Percentiles rank a stretch among this genome's conserved stretches.
Evolutionary conservation across 2,113 vertebrate genomes (phyloP).

Genomic region (Oceanodroma tethys): DNA sequence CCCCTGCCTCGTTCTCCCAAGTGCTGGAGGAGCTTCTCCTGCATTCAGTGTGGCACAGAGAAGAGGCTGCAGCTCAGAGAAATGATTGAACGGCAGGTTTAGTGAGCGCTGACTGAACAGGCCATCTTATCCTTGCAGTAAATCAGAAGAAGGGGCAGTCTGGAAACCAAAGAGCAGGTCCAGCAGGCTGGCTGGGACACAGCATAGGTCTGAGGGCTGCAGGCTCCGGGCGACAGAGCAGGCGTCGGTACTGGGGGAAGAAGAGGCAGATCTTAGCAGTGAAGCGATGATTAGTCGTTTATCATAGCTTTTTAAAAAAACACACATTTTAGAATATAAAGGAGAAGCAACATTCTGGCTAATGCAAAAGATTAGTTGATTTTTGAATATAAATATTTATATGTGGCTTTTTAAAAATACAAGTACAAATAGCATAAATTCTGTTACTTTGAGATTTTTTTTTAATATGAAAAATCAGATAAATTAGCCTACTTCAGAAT

Average conservation of each 20-base stretch:
- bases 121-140: background rate
- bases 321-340: background rate
- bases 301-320: background rate
- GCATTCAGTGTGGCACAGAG: background rate
- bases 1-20: background rate
- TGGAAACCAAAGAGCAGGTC: background rate
- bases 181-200: background rate
- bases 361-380: background rate
- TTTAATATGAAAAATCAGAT: background rate
- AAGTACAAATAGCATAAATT: background rate
- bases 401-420: background rate
- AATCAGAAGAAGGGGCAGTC: background rate
- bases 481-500: background rate
- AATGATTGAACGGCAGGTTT: background rate
- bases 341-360: background rate
- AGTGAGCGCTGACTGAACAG: background rate
- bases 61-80: background rate
- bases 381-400: background rate
- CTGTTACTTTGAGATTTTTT: background rate
- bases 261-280: background rate
- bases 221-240: background rate
- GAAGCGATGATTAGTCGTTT: background rate
- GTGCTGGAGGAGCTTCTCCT: background rate
- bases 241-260: background rate
- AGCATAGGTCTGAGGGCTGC: background rate